Evolutionary conservation across 2,113 vertebrate species (phyloP).

Genomic region (Phaethornis superciliosus): DNA sequence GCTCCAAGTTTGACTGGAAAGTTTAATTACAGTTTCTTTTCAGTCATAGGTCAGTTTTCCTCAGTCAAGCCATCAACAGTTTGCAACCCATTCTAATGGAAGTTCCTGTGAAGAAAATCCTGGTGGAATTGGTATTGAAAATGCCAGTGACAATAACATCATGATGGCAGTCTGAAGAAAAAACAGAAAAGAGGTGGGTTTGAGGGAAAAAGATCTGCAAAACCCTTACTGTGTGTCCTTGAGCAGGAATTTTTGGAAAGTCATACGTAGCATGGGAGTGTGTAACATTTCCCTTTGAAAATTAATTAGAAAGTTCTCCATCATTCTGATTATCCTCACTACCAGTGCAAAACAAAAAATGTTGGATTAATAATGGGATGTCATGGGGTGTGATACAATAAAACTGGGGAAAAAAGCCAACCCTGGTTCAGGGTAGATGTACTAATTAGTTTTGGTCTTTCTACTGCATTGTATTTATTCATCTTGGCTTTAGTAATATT

Average conservation of each 20-base stretch:
- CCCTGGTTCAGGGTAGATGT: background rate
- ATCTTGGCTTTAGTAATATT: background rate
- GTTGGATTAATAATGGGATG: background rate
- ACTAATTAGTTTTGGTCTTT: background rate
- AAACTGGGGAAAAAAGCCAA: background rate
- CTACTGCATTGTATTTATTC: background rate
- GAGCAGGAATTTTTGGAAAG: background rate
- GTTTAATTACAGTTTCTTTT: background rate
- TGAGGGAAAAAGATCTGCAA: background rate
- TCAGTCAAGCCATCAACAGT: background rate
- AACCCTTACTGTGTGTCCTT: background rate
- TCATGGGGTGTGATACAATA: background rate
- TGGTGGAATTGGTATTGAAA: background rate
- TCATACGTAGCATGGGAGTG: background rate
- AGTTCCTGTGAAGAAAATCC: background rate
- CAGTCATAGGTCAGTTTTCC: background rate
- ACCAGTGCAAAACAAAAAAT: background rate
- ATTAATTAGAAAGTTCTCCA: background rate
- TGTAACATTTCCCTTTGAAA: background rate
- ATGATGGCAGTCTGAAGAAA: background rate
- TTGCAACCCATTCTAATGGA: background rate
- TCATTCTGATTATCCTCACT: background rate
- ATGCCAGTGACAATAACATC: background rate
- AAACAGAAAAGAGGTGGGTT: background rate
- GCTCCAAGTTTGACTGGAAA: background rate